Evolutionary conservation across 1,140 invertebrate species (phyloP), one percentile per base, ranked within the genome.

Genomic region (Nylanderia fulva): DNA sequence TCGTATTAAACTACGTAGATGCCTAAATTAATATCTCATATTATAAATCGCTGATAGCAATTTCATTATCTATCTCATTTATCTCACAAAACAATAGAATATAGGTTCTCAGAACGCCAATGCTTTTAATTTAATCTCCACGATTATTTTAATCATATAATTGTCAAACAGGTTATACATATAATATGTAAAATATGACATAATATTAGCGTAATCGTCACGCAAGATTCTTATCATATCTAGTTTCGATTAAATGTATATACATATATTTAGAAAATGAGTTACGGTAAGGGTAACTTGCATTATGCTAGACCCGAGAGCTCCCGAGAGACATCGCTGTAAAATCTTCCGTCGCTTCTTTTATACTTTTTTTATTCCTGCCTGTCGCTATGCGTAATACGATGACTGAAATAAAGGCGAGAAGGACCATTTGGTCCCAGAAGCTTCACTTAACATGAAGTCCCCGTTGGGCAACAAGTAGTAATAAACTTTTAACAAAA

Each of bases 41-140:
- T 58, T 71, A 33, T 45, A 60, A 82, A 45, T 42, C 21, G n/a
- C 3, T 58, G 33, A 56, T 68, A 36, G 27, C 29, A 29, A 9
- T 63, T 69, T 66, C 64, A 21, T 71, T 80, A 71, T 80, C 66
- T 42, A 56, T 42, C 15, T 18, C 36, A 60, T 82, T 72, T 33
- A 58, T 69, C 24, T 29, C 36, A 13, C 27, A 15, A 52, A 39
- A 72, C 36, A 58, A 58, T 72, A 42, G 11, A 56, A 69, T 39
- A 13, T 18, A 58, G 45, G 60, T 11, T 58, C 36, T 58, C 24
- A 45, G 27, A 72, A 72, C 13, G n/a, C 21, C 36, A 45, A 82
- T 8, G 7, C 4, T 82, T 68, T 54, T 69, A 63, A 77, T 52
- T 39, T 13, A 24, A 42, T 29, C 21, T 21, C n/a, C 4, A 39